Conservation (phyloP, 2,888 invertebrate genomes). For the Campopleginae sp. region DNA sequence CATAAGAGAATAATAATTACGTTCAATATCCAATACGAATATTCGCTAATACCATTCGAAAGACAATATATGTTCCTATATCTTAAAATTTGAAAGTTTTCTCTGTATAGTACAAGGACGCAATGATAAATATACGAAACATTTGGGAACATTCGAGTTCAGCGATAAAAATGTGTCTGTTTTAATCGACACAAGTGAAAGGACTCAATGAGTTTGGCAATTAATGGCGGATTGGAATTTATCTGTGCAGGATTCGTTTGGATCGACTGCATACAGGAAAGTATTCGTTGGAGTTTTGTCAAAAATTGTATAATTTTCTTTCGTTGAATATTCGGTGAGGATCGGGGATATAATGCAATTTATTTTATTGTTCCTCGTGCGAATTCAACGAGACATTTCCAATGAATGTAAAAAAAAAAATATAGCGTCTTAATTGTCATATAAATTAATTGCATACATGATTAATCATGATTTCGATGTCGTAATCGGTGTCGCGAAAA, state of each 20-base stretch:
- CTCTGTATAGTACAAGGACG: slow-evolving; percentile 17
- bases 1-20: slow-evolving; percentile 44
- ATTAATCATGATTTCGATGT: slow-evolving; percentile 32
- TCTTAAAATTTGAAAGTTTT: slow-evolving; percentile 36
- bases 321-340: not conserved
- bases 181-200: not conserved
- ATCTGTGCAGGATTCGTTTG: not conserved
- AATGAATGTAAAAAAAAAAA: not conserved
- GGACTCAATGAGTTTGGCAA: not conserved
- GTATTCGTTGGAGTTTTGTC: not conserved
- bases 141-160: slow-evolving; percentile 31
- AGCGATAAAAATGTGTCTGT: slow-evolving; percentile 6
- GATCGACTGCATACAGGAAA: not conserved
- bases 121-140: slow-evolving; percentile 15
- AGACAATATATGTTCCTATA: slow-evolving; percentile 56
- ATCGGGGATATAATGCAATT: not conserved
- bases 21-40: slow-evolving; percentile 24
- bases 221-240: not conserved
- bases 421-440: not conserved
- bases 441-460: not conserved
- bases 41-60: slow-evolving; percentile 53
- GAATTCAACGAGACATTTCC: not conserved
- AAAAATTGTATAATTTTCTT: not conserved
- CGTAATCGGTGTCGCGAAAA: not conserved
- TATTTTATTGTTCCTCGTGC: not conserved